phyloP scores from a whole-genome alignment of 2,888 invertebrate genomes.

The Rhyacophila evoluta region DNA sequence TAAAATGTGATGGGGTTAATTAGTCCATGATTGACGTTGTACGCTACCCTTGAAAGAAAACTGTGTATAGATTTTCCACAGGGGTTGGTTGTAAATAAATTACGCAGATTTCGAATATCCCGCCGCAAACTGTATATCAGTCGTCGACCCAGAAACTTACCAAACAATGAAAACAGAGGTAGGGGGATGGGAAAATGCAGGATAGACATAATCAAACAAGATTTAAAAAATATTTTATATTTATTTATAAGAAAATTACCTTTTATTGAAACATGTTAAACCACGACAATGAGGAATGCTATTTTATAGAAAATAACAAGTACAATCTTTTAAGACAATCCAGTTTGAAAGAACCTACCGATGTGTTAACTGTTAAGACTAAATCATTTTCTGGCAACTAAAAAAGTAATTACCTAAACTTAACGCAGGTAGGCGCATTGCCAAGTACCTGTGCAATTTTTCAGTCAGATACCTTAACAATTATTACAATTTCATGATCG shows the following conservation, averaged over 20 bases:
- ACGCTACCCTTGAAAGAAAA: no score
- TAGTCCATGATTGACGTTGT: no score
- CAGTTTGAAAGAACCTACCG: constrained; percentile 69
- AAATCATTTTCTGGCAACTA: constrained; percentile 62
- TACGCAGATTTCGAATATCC: constrained; percentile 45
- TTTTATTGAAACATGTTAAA: constrained; percentile 73
- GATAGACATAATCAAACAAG: constrained; percentile 31
- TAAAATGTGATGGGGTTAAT: no score
- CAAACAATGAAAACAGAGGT: constrained; percentile 3
- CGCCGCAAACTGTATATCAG: constrained; percentile 43
- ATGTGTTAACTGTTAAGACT: constrained; percentile 56
- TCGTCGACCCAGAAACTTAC: constrained; percentile 36
- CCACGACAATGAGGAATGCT: constrained; percentile 72
- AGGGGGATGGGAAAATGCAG: background rate
- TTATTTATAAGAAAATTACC: constrained; percentile 72
- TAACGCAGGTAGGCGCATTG: constrained; percentile 54
- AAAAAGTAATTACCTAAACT: constrained; percentile 65
- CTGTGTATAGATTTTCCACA: background rate
- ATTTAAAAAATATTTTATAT: constrained; percentile 59
- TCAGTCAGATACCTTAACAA: constrained; percentile 53
- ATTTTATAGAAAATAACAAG: constrained; percentile 72
- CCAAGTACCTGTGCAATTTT: constrained; percentile 52
- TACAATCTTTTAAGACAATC: constrained; percentile 70
- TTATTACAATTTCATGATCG: constrained; percentile 41
- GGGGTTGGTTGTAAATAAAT: background rate